These are phyloP conservation scores for Mungos mungo DNA, from an alignment of 2,113 vertebrate genomes.

Conservation along the genomic window DNA sequence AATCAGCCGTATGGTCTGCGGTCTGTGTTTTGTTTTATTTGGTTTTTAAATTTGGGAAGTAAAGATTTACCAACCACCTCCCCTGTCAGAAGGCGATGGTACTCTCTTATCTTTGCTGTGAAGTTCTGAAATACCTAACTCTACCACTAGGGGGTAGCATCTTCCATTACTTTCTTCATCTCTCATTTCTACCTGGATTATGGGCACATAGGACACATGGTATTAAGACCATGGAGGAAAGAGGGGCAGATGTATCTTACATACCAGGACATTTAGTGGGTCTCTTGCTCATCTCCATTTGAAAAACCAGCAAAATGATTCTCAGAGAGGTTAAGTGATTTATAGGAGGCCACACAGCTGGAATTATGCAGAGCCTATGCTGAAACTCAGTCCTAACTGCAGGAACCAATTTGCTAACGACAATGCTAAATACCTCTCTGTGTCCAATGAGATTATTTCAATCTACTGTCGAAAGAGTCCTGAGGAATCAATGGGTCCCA, in stretches of 20 bases:
- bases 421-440: background rate
- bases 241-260: accelerated
- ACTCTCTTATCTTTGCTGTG: background rate
- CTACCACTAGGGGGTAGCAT: slow-evolving; percentile 58
- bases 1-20: background rate
- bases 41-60: background rate
- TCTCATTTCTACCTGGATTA: slow-evolving; percentile 48
- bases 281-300: background rate
- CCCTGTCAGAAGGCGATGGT: background rate
- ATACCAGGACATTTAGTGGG: background rate
- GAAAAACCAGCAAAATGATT: background rate
- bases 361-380: background rate
- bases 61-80: background rate
- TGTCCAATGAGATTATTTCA: background rate
- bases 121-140: slow-evolving; percentile 8
- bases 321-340: background rate
- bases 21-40: background rate
- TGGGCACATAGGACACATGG: background rate
- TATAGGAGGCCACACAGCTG: background rate
- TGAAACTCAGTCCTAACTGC: background rate
- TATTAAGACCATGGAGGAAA: background rate
- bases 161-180: slow-evolving; percentile 11
- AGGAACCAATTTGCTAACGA: background rate
- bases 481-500: background rate
- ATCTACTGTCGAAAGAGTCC: background rate